Conservation (phyloP, 1,140 invertebrate genomes). For the Thaumatotibia leucotreta region DNA sequence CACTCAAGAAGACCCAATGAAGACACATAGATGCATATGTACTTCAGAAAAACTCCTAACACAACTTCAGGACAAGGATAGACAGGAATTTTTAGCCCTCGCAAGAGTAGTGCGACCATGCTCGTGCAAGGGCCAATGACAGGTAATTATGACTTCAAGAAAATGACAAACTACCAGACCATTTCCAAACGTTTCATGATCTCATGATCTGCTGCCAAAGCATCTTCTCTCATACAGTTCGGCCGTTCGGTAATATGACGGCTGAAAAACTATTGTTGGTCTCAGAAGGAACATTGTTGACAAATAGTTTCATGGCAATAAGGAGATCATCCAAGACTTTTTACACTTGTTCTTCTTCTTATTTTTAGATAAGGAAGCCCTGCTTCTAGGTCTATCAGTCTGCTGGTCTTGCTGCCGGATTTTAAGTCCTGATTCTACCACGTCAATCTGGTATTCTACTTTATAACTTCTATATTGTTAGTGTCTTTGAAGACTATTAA, state of each 20-base stretch:
- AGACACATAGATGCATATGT: no score
- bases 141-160: no score
- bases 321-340: conserved; percentile 50
- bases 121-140: no score
- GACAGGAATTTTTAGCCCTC: no score
- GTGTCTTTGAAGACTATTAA: conserved; percentile 11
- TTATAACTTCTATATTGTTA: conserved; percentile 31
- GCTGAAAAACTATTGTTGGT: conserved; percentile 53
- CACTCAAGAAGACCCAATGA: no score
- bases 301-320: conserved; percentile 44
- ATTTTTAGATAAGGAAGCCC: conserved; percentile 21
- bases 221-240: conserved; percentile 53
- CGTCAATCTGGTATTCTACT: conserved; percentile 35
- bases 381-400: conserved; percentile 44
- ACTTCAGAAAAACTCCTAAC: no score
- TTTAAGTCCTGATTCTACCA: conserved; percentile 25
- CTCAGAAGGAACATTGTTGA: conserved; percentile 7
- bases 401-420: conserved; percentile 46
- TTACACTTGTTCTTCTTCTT: conserved; percentile 38
- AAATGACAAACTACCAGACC: no score
- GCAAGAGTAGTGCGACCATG: no score
- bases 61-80: no score
- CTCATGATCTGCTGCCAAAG: conserved; percentile 42
- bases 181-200: conserved; percentile 40
- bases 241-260: conserved; percentile 51